phyloP scores from a whole-genome alignment of 2,113 vertebrate species.

The Crotalus tigris region DNA sequence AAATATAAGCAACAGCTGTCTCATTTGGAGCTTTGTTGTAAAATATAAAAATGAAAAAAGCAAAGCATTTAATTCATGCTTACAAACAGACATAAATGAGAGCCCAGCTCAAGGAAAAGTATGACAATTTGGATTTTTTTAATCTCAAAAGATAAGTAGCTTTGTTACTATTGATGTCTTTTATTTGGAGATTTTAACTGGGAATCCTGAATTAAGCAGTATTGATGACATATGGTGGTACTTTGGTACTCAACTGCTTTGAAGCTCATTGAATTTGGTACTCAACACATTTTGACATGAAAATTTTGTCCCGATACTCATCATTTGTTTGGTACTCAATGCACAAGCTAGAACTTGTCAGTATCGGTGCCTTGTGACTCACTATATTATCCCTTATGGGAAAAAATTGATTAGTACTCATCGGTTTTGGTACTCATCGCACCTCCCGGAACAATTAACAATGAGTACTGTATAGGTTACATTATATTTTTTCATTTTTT shows the following conservation, averaged over 20 bases:
- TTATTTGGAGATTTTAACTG: not conserved
- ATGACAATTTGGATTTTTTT: not conserved
- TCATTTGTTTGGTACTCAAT: not conserved
- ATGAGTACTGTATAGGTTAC: not conserved
- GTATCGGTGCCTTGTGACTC: not conserved
- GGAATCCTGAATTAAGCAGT: not conserved
- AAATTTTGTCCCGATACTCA: not conserved
- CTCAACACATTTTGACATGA: not conserved
- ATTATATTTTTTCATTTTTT: not conserved
- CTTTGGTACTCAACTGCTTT: not conserved
- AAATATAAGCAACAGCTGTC: slow-evolving; percentile 9
- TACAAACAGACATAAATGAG: slow-evolving; percentile 3
- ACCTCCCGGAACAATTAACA: not conserved
- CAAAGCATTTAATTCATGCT: slow-evolving; percentile 20
- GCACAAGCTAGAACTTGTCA: not conserved
- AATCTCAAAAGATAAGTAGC: not conserved
- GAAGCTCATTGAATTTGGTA: not conserved
- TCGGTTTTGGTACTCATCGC: no score
- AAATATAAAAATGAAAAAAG: slow-evolving; percentile 26
- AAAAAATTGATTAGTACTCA: not conserved
- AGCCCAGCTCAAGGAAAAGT: not conserved
- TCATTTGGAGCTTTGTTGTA: slow-evolving; percentile 10
- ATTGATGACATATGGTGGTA: not conserved
- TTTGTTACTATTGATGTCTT: not conserved
- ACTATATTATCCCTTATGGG: not conserved